Percentiles rank a stretch among this genome's conserved stretches.
Conservation (phyloP, 2,113 vertebrate genomes). For the Nycticorax nycticorax region DNA sequence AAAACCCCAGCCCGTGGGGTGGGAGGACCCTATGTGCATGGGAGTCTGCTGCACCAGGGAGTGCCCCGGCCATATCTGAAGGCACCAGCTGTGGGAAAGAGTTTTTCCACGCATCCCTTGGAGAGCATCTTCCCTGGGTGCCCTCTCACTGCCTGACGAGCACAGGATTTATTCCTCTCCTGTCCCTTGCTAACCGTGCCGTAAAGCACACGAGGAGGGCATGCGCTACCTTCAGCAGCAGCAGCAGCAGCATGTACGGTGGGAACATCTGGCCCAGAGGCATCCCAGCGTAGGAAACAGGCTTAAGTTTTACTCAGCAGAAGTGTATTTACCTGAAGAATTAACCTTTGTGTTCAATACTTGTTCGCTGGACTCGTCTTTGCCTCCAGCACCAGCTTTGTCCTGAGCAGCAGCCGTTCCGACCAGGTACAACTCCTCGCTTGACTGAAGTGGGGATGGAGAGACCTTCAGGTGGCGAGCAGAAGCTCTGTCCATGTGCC, state of each 20-base stretch:
- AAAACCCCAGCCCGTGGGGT: fast-evolving
- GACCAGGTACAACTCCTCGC: not conserved
- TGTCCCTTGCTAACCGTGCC: not conserved
- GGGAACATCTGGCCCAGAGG: not conserved
- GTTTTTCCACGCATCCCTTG: not conserved
- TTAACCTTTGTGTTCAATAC: slow-evolving; percentile 29
- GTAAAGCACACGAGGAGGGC: not conserved
- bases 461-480: not conserved
- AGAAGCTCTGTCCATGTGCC: not conserved
- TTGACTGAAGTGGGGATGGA: not conserved
- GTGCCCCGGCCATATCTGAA: not conserved
- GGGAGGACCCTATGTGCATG: fast-evolving
- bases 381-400: not conserved
- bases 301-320: not conserved
- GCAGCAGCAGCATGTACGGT: not conserved
- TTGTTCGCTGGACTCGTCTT: not conserved
- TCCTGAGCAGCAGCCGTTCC: not conserved
- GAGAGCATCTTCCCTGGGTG: not conserved
- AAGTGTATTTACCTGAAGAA: slow-evolving; percentile 35
- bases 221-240: not conserved
- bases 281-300: not conserved
- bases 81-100: not conserved
- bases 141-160: fast-evolving
- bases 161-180: not conserved
- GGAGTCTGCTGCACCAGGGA: not conserved